Evolutionary conservation across 2,888 invertebrate species (phyloP), one percentile per base, ranked within the genome.

Genomic region (Pristionchus entomophagus): DNA sequence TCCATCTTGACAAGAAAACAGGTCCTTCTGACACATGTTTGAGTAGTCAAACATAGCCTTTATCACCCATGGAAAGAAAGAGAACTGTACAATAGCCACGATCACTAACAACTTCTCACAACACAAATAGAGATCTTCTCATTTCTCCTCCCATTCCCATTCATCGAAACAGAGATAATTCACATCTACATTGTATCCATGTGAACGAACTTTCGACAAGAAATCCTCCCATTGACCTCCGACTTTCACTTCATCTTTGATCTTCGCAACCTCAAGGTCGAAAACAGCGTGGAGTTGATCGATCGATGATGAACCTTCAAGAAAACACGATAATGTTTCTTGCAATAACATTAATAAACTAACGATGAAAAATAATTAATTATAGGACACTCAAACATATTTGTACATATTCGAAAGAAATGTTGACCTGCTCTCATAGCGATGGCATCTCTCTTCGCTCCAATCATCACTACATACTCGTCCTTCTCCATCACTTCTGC

Each of bases 141-240:
- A 65, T 29, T 62, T 84, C 19, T 84, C 65, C 49, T 84, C 65
- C 83, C 83, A 88, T 22, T 86, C 62, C 89, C 89, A 89, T 14
- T 86, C 86, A 53, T 88, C 88, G 65, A 85, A 89, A 49, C 86
- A 82, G 10, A 89, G 86, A 62, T 88, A 86, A 35, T 87, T 78
- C 14, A 85, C 84, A 29, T 87, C 85, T 32, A 73, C 53, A 22
- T 86, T 84, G 62, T 83, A 89, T 53, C 85, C 84, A 6, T 29
- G 22, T 14, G 82, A 26, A 1, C 78, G 49, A 49, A 62, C 32
- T 49, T 59, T 22, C 45, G 22, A 32, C 32, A 80, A 51, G 22
- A 80, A 80, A 51, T 80, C 78, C 6, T 80, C 51, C 78, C 78
- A 80, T 26, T 32, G 49, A 80, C 51, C 32, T 78, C 41, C 26